These are phyloP conservation scores for Danaus plexippus DNA, from an alignment of 1,140 invertebrate species.

Conservation along the genomic window DNA sequence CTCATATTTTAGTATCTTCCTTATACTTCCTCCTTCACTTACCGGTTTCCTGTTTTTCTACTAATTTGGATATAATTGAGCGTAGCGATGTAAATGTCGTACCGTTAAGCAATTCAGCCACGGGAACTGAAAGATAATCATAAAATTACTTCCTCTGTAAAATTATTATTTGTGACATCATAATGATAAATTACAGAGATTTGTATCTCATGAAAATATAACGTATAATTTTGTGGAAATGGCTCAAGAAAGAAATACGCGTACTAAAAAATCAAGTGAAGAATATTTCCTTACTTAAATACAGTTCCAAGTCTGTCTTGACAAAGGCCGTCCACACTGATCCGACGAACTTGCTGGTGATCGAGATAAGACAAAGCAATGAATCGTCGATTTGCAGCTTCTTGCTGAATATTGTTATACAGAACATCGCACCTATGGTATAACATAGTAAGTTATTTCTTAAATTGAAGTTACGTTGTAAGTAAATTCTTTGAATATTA, in stretches of 20 bases:
- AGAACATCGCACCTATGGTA: conserved; percentile 56
- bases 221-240: too few relatives aligned
- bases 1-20: too few relatives aligned
- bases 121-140: conserved; percentile 71
- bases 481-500: too few relatives aligned
- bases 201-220: too few relatives aligned
- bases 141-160: too few relatives aligned
- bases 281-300: conserved; percentile 41
- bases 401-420: conserved; percentile 54
- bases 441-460: conserved; percentile 2
- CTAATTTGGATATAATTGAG: conserved; percentile 85
- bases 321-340: conserved; percentile 60
- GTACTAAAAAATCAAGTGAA: conserved; percentile 3
- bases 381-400: conserved; percentile 61
- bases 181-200: too few relatives aligned
- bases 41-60: conserved; percentile 82
- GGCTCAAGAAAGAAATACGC: too few relatives aligned
- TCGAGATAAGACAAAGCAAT: conserved; percentile 52
- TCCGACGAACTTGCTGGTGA: conserved; percentile 52
- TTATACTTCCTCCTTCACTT: conserved; percentile 16
- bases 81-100: conserved; percentile 85
- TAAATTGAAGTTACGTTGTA: neutral
- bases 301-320: conserved; percentile 55
- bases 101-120: conserved; percentile 83
- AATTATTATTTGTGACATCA: too few relatives aligned